A percentile compares a stretch with the other conserved stretches of the same genome.
Conservation (phyloP, 1,140 invertebrate species). For the Panagrolaimus sp. region DNA sequence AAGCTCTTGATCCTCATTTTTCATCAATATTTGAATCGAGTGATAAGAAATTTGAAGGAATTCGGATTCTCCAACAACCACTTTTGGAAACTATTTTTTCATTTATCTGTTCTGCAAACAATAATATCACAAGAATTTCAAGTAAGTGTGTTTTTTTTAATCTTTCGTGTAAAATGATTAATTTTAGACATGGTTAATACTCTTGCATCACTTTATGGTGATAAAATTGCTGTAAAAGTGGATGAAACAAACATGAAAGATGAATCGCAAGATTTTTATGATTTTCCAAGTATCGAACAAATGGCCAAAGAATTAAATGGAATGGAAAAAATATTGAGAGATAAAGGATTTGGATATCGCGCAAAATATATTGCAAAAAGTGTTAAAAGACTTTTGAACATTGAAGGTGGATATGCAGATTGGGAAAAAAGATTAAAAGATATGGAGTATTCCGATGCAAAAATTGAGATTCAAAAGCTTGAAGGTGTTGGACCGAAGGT, state of each 20-base stretch:
- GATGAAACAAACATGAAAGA: constrained; percentile 64
- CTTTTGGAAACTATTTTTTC: constrained; percentile 86
- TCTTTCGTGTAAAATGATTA: neutral
- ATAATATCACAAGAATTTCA: constrained; percentile 71
- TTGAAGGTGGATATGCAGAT: constrained; percentile 21
- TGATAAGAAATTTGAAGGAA: constrained; percentile 66
- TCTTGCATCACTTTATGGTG: constrained; percentile 75
- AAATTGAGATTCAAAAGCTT: constrained; percentile 15
- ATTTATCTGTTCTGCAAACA: constrained; percentile 95
- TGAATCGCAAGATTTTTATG: constrained; percentile 68
- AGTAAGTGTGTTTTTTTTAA: constrained; percentile 23
- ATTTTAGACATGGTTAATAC: constrained; percentile 77
- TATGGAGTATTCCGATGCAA: constrained; percentile 29
- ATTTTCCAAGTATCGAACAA: constrained; percentile 73
- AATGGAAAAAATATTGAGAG: constrained; percentile 67
- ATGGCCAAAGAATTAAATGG: constrained; percentile 65
- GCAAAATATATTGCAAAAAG: constrained; percentile 72
- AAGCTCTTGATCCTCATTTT: constrained; percentile 69
- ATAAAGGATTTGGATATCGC: constrained; percentile 77
- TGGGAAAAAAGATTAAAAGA: constrained; percentile 27
- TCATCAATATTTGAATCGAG: constrained; percentile 65
- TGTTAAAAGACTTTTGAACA: constrained; percentile 22
- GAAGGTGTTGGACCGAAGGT: constrained; percentile 44
- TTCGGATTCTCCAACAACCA: constrained; percentile 84
- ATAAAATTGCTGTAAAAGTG: constrained; percentile 64